phyloP scores from a whole-genome alignment of 2,888 invertebrate species.

The Noctua janthe region DNA sequence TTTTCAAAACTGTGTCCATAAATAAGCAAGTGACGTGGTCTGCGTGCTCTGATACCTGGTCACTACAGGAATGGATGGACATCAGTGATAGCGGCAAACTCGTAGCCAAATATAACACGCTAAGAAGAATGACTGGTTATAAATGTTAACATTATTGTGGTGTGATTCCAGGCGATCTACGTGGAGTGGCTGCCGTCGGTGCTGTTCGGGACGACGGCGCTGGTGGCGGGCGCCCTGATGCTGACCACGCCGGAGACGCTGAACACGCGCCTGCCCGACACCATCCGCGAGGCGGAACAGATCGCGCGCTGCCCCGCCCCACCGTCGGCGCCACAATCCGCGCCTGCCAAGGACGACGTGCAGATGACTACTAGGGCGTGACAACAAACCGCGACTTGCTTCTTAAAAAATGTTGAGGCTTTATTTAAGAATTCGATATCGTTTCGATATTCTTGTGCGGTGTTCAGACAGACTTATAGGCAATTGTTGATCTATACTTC shows the following conservation, averaged over 20 bases:
- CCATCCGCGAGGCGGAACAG: conserved; percentile 90
- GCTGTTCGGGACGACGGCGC: conserved; percentile 90
- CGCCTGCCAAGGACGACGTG: conserved; percentile 64
- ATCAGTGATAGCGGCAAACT: neutral
- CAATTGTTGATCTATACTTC: neutral
- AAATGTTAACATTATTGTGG: neutral
- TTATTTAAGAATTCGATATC: neutral
- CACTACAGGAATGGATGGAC: neutral
- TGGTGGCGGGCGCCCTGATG: conserved; percentile 89
- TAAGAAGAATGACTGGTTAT: neutral
- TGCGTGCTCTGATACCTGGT: neutral
- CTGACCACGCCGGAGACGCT: conserved; percentile 92
- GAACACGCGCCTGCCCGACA: conserved; percentile 90
- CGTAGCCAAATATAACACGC: neutral
- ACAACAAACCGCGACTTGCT: conserved; percentile 11
- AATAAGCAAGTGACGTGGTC: neutral
- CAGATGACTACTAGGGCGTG: conserved; percentile 70
- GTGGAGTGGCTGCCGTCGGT: conserved; percentile 90
- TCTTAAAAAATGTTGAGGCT: neutral
- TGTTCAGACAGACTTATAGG: too few species aligned
- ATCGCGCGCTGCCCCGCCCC: conserved; percentile 71
- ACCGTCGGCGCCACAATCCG: conserved; percentile 17
- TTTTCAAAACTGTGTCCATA: neutral
- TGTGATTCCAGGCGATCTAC: conserved; percentile 84
- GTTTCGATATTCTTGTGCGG: neutral